Evolutionary conservation across 30 jellyfish, hydroid and myxozoan genomes (phyloP).

Genomic region (Turritopsis dohrnii): DNA sequence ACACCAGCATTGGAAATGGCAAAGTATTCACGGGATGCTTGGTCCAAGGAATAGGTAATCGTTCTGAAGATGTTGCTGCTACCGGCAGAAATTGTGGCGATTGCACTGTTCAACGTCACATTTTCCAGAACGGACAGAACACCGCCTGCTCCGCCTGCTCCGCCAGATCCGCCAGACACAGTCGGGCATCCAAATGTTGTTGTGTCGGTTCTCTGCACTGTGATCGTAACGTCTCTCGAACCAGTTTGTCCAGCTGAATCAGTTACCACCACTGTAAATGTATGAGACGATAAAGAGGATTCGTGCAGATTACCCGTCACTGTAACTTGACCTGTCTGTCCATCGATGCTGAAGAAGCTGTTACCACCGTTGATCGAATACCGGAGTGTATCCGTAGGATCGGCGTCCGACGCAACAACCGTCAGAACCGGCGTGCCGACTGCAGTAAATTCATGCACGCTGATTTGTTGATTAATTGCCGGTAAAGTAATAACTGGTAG

Average conservation of each 20-base stretch:
- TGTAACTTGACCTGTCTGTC: constrained; percentile 47
- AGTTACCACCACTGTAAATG: constrained; percentile 16
- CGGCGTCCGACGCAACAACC: constrained; percentile 61
- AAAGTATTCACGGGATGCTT: constrained; percentile 28
- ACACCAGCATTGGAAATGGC: constrained; percentile 48
- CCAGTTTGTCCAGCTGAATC: constrained; percentile 64
- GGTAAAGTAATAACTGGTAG: constrained; percentile 18
- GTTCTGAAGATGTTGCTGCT: neutral
- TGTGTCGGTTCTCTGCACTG: constrained; percentile 41
- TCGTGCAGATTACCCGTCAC: constrained; percentile 38
- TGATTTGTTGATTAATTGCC: neutral
- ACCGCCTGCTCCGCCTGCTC: neutral
- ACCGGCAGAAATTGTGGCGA: constrained; percentile 13
- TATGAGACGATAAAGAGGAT: constrained; percentile 32
- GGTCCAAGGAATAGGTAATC: neutral
- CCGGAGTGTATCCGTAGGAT: constrained; percentile 29
- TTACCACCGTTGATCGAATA: constrained; percentile 54
- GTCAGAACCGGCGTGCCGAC: constrained; percentile 45
- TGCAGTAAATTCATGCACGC: constrained; percentile 62
- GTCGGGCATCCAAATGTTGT: constrained; percentile 45
- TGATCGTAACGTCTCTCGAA: constrained; percentile 32
- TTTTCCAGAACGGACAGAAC: constrained; percentile 28
- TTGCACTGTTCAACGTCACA: constrained; percentile 39
- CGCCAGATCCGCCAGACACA: constrained; percentile 28
- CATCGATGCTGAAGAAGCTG: constrained; percentile 45